Conservation (phyloP, 2,113 vertebrate genomes). For the Callopanchax toddi region DNA sequence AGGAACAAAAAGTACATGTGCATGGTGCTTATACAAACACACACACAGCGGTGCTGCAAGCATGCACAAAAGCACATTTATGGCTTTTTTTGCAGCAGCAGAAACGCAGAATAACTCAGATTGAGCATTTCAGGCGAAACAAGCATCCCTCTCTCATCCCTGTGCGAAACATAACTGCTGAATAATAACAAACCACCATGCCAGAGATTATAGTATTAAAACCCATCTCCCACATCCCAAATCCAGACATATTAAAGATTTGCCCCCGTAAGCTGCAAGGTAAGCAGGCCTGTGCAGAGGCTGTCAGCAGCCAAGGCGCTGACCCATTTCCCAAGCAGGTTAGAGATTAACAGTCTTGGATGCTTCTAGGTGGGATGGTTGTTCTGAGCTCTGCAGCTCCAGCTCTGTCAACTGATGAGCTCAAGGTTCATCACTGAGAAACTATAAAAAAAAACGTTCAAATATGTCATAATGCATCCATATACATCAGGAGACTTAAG, state of each 20-base stretch:
- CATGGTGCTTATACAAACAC: background rate
- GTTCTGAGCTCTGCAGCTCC: conserved; percentile 22
- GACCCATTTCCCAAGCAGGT: conserved; percentile 80
- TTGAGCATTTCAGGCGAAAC: conserved; percentile 14
- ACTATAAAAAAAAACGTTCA: conserved; percentile 36
- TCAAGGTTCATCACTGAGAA: conserved; percentile 46
- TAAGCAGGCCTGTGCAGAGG: conserved; percentile 51
- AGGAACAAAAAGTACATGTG: conserved; percentile 50
- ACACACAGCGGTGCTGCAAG: background rate
- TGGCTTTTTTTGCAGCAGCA: conserved; percentile 17
- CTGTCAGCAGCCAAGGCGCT: conserved; percentile 49
- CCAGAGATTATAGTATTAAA: conserved; percentile 76
- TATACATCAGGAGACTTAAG: conserved; percentile 47
- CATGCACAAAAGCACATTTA: background rate
- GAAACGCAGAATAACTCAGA: background rate
- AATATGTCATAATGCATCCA: conserved; percentile 45
- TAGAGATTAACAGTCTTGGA: conserved; percentile 67
- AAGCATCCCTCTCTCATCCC: conserved; percentile 44
- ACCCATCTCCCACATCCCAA: conserved; percentile 62
- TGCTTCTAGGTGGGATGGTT: conserved; percentile 15
- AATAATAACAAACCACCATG: conserved; percentile 69
- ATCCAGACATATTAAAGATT: conserved; percentile 74
- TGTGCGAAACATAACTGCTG: conserved; percentile 30
- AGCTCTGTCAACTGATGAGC: conserved; percentile 47
- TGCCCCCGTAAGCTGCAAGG: conserved; percentile 67